A percentile compares a stretch with the other conserved stretches of the same genome.
Conservation (phyloP, 2,797 vertebrate genomes). For the Margarornis squamiger region DNA sequence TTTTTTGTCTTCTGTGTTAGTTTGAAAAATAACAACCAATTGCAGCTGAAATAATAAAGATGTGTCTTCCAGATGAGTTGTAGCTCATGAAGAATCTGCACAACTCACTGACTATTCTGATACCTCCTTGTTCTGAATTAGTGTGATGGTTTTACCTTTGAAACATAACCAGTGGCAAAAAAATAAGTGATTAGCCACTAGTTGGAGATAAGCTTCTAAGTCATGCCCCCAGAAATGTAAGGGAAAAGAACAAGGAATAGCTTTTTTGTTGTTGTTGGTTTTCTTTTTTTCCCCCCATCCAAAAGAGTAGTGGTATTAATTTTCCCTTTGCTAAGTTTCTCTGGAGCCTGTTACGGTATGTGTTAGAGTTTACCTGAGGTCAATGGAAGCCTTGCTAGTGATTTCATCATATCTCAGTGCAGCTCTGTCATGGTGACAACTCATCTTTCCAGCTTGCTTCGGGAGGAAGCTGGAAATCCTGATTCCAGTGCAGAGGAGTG, state of each 20-base stretch:
- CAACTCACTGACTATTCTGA: neutral
- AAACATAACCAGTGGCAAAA: neutral
- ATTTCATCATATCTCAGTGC: neutral
- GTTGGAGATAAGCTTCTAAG: neutral
- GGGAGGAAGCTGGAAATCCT: neutral
- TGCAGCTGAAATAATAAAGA: neutral
- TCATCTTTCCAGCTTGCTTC: neutral
- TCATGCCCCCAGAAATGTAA: neutral
- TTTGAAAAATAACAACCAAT: neutral
- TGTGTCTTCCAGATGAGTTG: neutral
- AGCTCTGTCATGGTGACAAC: neutral
- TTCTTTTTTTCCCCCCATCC: neutral
- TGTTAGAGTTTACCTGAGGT: neutral
- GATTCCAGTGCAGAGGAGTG: neutral
- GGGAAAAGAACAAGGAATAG: neutral
- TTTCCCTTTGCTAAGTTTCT: neutral
- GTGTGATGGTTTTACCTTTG: neutral
- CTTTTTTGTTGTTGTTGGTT: neutral
- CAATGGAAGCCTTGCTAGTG: neutral
- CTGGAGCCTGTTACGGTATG: neutral
- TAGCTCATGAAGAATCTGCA: neutral
- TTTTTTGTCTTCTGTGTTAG: neutral
- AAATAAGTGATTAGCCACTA: neutral
- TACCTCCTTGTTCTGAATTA: neutral
- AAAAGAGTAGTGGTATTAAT: neutral